Percentiles rank a stretch among this genome's conserved stretches.
phyloP scores from a whole-genome alignment of 2,888 invertebrate species.

The Microctonus aethiopoides region DNA sequence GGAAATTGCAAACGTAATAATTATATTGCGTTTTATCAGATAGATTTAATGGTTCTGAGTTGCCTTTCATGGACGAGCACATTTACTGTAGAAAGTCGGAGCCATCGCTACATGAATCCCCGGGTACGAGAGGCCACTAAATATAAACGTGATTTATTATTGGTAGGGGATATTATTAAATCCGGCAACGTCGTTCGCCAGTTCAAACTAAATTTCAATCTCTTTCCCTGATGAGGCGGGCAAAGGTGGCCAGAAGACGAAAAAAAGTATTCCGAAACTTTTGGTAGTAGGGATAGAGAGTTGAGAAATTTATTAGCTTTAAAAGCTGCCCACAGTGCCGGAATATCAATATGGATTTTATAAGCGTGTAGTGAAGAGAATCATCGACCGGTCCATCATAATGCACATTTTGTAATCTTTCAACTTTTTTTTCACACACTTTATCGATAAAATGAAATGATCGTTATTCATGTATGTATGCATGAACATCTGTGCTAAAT shows the following conservation, averaged over 20 bases:
- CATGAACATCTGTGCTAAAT: too few relatives aligned
- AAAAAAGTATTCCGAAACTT: constrained; percentile 29
- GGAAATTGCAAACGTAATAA: neutral
- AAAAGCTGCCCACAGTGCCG: constrained; percentile 56
- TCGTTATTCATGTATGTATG: neutral
- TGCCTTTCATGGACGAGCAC: constrained; percentile 14
- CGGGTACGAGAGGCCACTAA: constrained; percentile 46
- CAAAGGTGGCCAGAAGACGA: constrained; percentile 23
- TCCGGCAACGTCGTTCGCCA: constrained; percentile 57
- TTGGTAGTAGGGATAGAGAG: constrained; percentile 22
- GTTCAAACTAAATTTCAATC: constrained; percentile 58
- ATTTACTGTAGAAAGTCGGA: constrained; percentile 22
- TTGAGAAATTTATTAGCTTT: constrained; percentile 62
- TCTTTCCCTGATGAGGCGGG: constrained; percentile 40
- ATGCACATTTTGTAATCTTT: constrained; percentile 56
- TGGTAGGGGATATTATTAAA: constrained; percentile 60
- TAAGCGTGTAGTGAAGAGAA: constrained; percentile 20
- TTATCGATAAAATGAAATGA: constrained; percentile 11
- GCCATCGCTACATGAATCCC: constrained; percentile 24
- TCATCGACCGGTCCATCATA: constrained; percentile 30
- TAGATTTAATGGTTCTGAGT: constrained; percentile 9
- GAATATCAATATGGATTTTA: constrained; percentile 47
- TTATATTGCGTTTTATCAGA: constrained; percentile 1
- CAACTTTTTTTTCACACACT: constrained; percentile 48
- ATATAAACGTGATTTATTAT: constrained; percentile 61